Percentiles rank a stretch among this genome's conserved stretches.
phyloP scores from a whole-genome alignment of 2,888 invertebrate species.

The Epirrhoe alternata region DNA sequence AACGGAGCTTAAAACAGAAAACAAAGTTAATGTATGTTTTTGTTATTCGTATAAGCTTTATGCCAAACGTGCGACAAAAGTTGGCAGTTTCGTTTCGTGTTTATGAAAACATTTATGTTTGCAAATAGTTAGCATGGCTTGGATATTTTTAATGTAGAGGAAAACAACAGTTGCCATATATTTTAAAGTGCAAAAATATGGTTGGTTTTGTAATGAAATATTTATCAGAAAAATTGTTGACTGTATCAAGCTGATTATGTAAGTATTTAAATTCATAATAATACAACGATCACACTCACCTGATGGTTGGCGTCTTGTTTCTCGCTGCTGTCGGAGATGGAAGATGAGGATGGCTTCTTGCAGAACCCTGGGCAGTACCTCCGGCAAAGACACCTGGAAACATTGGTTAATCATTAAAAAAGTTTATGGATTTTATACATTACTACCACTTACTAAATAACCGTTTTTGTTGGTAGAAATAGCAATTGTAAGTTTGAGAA shows the following conservation, averaged over 20 bases:
- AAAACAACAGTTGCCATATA: too few species aligned
- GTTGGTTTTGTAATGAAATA: too few species aligned
- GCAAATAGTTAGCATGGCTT: too few species aligned
- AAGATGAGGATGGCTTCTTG: conserved; percentile 60
- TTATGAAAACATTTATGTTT: not conserved
- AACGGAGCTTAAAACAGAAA: conserved; percentile 20
- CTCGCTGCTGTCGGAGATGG: conserved; percentile 73
- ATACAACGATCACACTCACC: conserved; percentile 49
- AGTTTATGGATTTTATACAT: not conserved
- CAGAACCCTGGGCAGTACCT: conserved; percentile 87
- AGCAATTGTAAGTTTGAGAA: too few species aligned
- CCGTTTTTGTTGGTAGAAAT: too few species aligned
- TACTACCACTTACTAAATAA: too few species aligned
- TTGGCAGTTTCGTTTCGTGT: not conserved
- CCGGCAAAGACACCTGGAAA: conserved; percentile 87
- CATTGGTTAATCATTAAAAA: not conserved
- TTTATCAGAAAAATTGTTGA: too few species aligned
- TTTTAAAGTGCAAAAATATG: too few species aligned
- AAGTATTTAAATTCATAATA: too few species aligned
- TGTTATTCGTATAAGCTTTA: not conserved
- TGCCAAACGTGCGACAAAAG: not conserved
- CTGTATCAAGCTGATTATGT: too few species aligned
- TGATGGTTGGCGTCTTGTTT: conserved; percentile 68
- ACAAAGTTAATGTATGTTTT: conserved; percentile 2
- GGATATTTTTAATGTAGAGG: too few species aligned